Evolutionary conservation across 2,888 invertebrate genomes (phyloP).

Genomic region (Synanthedon vespiformis): DNA sequence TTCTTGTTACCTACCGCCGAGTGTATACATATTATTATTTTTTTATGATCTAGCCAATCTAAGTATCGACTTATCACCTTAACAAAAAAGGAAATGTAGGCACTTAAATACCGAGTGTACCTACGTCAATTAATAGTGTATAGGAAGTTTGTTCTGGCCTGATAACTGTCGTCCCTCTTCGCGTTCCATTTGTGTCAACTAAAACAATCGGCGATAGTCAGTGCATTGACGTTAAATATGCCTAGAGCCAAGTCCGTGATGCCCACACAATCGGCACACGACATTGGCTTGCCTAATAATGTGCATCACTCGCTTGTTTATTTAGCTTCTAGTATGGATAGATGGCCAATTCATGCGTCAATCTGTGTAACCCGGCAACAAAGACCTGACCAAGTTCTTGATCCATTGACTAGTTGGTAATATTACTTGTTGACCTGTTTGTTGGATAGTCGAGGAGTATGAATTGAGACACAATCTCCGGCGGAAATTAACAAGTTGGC

Average conservation of each 20-base stretch:
- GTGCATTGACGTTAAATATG: background rate
- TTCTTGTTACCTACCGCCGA: too few relatives aligned
- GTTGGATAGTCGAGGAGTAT: background rate
- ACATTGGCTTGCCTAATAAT: constrained; percentile 53
- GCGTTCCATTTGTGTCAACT: background rate
- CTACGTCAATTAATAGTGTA: too few relatives aligned
- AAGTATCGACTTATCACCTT: too few relatives aligned
- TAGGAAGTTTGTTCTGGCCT: too few relatives aligned
- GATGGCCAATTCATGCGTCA: constrained; percentile 37
- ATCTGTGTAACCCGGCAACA: constrained; percentile 21
- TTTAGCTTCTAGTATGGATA: background rate
- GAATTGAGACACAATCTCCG: background rate
- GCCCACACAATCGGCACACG: constrained; percentile 19
- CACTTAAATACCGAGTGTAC: too few relatives aligned
- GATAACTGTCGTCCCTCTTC: too few relatives aligned
- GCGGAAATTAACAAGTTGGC: background rate
- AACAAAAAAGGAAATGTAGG: too few relatives aligned
- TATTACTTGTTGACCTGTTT: background rate
- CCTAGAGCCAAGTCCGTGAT: constrained; percentile 7
- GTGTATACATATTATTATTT: too few relatives aligned
- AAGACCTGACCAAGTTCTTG: constrained; percentile 1
- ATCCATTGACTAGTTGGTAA: background rate
- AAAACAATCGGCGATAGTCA: background rate
- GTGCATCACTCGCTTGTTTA: constrained; percentile 17
- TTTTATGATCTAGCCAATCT: too few relatives aligned